Percentiles rank a stretch among this genome's conserved stretches.
phyloP scores from a whole-genome alignment of 2,888 invertebrate genomes.

The Drosophila infuscata region DNA sequence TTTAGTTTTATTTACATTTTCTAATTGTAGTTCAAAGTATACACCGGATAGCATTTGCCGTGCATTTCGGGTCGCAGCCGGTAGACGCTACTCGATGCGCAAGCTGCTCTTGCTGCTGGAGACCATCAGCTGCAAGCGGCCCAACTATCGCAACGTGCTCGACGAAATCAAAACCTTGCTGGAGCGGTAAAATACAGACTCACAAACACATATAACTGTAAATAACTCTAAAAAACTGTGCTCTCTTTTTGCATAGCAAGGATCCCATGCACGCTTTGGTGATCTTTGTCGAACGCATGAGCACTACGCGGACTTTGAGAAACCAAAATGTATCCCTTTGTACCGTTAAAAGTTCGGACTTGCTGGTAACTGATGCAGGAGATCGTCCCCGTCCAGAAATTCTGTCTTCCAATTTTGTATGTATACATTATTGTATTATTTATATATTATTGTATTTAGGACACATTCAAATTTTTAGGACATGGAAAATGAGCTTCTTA shows the following conservation, averaged over 20 bases:
- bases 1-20: neutral
- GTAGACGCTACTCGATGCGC: too few species aligned
- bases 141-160: slow-evolving; percentile 67
- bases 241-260: slow-evolving; percentile 62
- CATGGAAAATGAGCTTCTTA: neutral
- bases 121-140: too few species aligned
- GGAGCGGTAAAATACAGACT: slow-evolving; percentile 58
- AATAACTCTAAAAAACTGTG: neutral
- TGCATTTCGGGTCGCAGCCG: too few species aligned
- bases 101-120: too few species aligned
- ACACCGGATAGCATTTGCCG: slow-evolving; percentile 66
- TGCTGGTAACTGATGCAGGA: neutral
- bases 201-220: neutral
- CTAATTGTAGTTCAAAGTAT: slow-evolving; percentile 71
- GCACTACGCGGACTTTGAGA: slow-evolving; percentile 9
- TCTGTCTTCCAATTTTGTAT: too few species aligned
- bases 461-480: neutral
- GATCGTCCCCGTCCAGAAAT: neutral
- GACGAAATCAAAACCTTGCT: slow-evolving; percentile 73
- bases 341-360: neutral
- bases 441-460: too few species aligned
- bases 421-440: too few species aligned
- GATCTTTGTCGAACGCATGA: slow-evolving; percentile 77
- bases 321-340: too few species aligned
- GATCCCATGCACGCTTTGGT: slow-evolving; percentile 82